A percentile compares a stretch with the other conserved stretches of the same genome.
Evolutionary conservation across 2,888 invertebrate genomes (phyloP).

Genomic region (Pteria penguin): DNA sequence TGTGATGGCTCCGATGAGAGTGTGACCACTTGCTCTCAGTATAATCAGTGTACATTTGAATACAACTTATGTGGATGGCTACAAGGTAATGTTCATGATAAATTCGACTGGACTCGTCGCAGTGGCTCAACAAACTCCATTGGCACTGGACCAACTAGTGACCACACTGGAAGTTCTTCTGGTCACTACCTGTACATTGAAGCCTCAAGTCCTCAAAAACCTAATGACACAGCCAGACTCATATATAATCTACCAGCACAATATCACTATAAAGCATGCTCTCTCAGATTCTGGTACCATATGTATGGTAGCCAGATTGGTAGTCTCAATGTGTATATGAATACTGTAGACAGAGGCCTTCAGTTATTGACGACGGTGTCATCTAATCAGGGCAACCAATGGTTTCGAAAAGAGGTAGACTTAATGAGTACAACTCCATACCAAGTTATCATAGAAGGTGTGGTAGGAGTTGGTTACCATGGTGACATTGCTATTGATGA

Average conservation of each 20-base stretch:
- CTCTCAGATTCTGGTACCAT: conserved; percentile 75
- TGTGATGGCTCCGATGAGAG: conserved; percentile 68
- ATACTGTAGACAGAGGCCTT: conserved; percentile 47
- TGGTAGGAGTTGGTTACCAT: conserved; percentile 65
- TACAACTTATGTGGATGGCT: conserved; percentile 72
- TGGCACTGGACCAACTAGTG: conserved; percentile 67
- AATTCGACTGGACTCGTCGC: conserved; percentile 69
- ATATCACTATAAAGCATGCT: conserved; percentile 55
- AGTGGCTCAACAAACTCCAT: conserved; percentile 54
- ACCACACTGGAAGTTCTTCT: conserved; percentile 66
- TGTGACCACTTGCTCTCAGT: conserved; percentile 52
- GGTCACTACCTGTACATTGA: conserved; percentile 71
- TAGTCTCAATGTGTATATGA: conserved; percentile 59
- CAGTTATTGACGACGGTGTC: conserved; percentile 44
- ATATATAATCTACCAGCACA: conserved; percentile 52
- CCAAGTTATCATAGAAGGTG: conserved; percentile 71
- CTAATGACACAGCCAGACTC: conserved; percentile 59
- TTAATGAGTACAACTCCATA: conserved; percentile 54
- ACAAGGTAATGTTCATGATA: conserved; percentile 53
- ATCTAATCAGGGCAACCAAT: conserved; percentile 57
- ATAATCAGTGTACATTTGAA: conserved; percentile 74
- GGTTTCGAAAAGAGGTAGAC: conserved; percentile 53
- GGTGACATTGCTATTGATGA: conserved; percentile 77
- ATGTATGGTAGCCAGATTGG: conserved; percentile 72
- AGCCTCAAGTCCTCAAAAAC: conserved; percentile 55